Percentiles rank a stretch among this genome's conserved stretches.
These are phyloP conservation scores for Macroteleia sp. DNA, from an alignment of 2,888 invertebrate genomes.

Conservation along the genomic window DNA sequence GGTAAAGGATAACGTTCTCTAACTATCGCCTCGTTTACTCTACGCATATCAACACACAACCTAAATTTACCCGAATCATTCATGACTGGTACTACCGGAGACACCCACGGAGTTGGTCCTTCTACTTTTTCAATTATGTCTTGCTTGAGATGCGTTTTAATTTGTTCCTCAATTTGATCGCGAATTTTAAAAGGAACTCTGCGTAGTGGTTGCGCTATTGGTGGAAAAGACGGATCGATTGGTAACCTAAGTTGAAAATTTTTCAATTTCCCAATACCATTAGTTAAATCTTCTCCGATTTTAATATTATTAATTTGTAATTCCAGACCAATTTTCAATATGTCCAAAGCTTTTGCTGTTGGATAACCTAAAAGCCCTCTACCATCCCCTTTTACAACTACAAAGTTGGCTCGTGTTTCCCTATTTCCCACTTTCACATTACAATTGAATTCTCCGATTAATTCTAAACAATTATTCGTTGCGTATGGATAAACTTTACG, in stretches of 20 bases:
- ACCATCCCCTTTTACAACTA: constrained; percentile 28
- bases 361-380: constrained; percentile 59
- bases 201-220: constrained; percentile 44
- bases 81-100: constrained; percentile 70
- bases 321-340: constrained; percentile 62
- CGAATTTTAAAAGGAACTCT: constrained; percentile 51
- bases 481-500: constrained; percentile 64
- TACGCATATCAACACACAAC: constrained; percentile 65
- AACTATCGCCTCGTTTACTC: constrained; percentile 62
- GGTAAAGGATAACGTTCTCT: constrained; percentile 55
- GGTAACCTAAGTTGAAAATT: constrained; percentile 68
- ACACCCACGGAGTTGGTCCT: constrained; percentile 67
- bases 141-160: constrained; percentile 56
- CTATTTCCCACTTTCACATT: constrained; percentile 41
- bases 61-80: constrained; percentile 64
- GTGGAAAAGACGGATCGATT: constrained; percentile 62
- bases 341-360: constrained; percentile 51
- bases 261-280: constrained; percentile 70
- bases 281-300: neutral
- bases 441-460: constrained; percentile 67
- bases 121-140: constrained; percentile 13
- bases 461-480: constrained; percentile 41
- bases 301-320: constrained; percentile 13
- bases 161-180: constrained; percentile 57
- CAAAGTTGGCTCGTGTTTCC: constrained; percentile 47